Evolutionary conservation across 1,140 invertebrate species (phyloP), one percentile per base, ranked within the genome.

Genomic region (Panagrolaimus sp.): DNA sequence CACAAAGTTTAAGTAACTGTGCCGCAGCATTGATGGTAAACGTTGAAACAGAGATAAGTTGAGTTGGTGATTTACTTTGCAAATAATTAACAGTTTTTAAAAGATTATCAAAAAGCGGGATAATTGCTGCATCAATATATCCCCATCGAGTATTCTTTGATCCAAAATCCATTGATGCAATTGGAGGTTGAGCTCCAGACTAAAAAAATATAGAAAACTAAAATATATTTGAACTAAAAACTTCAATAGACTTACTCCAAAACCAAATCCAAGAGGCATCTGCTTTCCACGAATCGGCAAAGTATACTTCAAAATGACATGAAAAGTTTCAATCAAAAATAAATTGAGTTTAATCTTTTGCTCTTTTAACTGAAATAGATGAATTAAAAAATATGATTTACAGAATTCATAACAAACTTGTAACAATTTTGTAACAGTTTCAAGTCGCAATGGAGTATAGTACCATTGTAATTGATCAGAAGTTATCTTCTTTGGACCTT

Each of bases 231-330:
- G 7, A 4, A 38, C 32, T 7, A 2, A 38, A 38, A 38, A 38
- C 32, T 38, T 4, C 32, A 38, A 38, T 4, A 38, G 7, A 38
- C 32, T 38, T 38, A 38, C 32, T 38, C 32, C 32, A 21, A 1
- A 58, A 24, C 15, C 14, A 12, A 17, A 58, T 58, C 52, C 21
- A 28, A 0, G 15, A 21, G 17, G 17, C 21, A n/a, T 21, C 15
- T 0, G 0, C 1, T n/a, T n/a, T 21, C 3, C 52, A 12, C 8
- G 28, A 58, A n/a, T 21, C 15, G 52, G 52, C 52, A 58, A 26
- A 12, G 52, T 58, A 28, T 58, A n/a, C 5, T 58, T 58, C 21
- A 58, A 28, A 21, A 58, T 58, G 10, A 58, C 28, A 28, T 58
- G 17, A 17, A 58, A 28, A 26, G 14, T 17, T 24, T 58, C 52